Evolutionary conservation across 2,888 invertebrate species (phyloP), one percentile per base, ranked within the genome.

Genomic region (Nomada ferruginata): DNA sequence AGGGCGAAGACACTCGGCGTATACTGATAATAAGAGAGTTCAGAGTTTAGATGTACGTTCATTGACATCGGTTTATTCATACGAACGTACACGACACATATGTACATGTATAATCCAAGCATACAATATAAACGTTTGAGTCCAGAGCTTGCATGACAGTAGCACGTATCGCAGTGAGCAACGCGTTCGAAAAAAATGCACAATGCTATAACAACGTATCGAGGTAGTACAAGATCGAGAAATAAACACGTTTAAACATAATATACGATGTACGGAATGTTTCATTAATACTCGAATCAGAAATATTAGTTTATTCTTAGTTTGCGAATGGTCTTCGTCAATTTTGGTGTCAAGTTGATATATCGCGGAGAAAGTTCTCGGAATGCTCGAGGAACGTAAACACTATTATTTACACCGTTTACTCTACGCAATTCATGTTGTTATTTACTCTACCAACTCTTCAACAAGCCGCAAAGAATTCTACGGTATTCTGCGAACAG

Each of bases 151-250:
- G 11, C 23, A 23, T 53, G 44, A 7, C 52, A 29, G 15, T 61
- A 53, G 36, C 66, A 66, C 72, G 42, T 36, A 23, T 20, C 59
- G n/a, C n/a, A 29, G 18, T 60, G 7, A 9, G 65, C 26, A 42
- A 59, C 59, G n/a, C n/a, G 47, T 20, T 60, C 11, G 4, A 72
- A 20, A 42, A 52, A 23, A 65, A n/a, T 42, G 42, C 11, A n/a
- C 4, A 59, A 26, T 10, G 50, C 13, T 42, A 29, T 20, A 63
- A 44, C 50, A 10, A 70, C 7, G 2, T 52, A 42, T 9, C 66
- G 63, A 72, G 78, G 78, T 71, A 65, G 55, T 55, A 61, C 20
- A 52, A 59, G 57, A 59, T 69, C 64, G 57, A 42, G 36, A 23
- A 9, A 53, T 15, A 23, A 52, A 20, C 53, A 36, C 61, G 57